phyloP scores from a whole-genome alignment of 2,113 vertebrate species.

The Petroica traversi region DNA sequence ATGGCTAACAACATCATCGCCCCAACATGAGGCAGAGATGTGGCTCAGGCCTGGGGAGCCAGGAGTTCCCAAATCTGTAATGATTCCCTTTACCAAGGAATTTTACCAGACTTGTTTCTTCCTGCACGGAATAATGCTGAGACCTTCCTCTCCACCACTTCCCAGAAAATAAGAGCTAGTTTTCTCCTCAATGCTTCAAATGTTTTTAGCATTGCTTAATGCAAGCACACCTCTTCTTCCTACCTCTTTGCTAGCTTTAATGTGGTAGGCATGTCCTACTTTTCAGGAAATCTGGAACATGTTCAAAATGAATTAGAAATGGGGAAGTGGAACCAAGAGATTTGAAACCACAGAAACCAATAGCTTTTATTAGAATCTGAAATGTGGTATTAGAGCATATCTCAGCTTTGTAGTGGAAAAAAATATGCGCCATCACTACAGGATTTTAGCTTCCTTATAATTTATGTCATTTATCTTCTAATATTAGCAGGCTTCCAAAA shows the following conservation, averaged over 20 bases:
- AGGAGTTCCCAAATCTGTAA: background rate
- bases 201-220: background rate
- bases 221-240: background rate
- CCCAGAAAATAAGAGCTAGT: background rate
- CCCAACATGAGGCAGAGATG: background rate
- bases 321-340: constrained; percentile 9
- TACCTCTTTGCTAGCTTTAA: background rate
- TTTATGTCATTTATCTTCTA: constrained; percentile 20
- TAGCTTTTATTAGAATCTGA: background rate
- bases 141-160: background rate
- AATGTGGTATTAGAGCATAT: background rate
- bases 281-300: background rate
- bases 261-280: background rate
- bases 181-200: background rate
- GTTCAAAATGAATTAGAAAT: background rate
- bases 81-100: background rate
- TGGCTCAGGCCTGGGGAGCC: background rate
- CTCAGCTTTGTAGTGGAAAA: background rate
- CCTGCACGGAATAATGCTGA: background rate
- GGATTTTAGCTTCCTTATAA: background rate
- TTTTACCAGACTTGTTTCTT: background rate
- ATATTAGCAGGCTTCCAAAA: constrained; percentile 17
- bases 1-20: background rate
- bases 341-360: constrained; percentile 24
- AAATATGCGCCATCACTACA: background rate